Evolutionary conservation across 2,797 vertebrate genomes (phyloP).

Genomic region (Tragopan temminckii): DNA sequence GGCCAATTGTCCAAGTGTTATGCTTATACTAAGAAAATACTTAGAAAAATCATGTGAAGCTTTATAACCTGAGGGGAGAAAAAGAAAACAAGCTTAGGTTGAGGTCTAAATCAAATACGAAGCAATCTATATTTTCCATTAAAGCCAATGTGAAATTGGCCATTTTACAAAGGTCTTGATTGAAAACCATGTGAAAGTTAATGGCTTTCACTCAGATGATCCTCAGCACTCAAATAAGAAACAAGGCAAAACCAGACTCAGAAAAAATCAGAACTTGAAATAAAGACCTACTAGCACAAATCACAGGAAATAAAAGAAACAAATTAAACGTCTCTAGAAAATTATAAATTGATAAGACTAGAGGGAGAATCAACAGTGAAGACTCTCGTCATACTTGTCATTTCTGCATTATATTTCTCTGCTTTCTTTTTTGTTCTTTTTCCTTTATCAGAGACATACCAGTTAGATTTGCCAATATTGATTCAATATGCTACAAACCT

Average conservation of each 20-base stretch:
- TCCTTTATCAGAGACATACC: neutral
- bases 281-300: neutral
- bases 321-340: neutral
- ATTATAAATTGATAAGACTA: neutral
- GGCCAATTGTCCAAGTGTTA: neutral
- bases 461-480: neutral
- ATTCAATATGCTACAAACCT: neutral
- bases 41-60: neutral
- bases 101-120: constrained; percentile 19
- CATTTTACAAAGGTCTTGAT: constrained; percentile 41
- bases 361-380: neutral
- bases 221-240: neutral
- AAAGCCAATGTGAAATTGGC: constrained; percentile 11
- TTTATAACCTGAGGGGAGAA: neutral
- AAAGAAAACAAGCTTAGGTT: neutral
- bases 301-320: neutral
- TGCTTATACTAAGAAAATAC: neutral
- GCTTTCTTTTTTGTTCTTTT: neutral
- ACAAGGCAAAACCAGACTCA: neutral
- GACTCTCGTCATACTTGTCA: neutral
- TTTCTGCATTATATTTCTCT: neutral
- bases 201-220: constrained; percentile 18
- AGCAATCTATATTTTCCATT: constrained; percentile 53
- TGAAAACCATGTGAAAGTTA: constrained; percentile 38
- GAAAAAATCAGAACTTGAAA: neutral